Evolutionary conservation across 2,888 invertebrate genomes (phyloP), one percentile per base, ranked within the genome.

Genomic region (Drosophila peninsularis): DNA sequence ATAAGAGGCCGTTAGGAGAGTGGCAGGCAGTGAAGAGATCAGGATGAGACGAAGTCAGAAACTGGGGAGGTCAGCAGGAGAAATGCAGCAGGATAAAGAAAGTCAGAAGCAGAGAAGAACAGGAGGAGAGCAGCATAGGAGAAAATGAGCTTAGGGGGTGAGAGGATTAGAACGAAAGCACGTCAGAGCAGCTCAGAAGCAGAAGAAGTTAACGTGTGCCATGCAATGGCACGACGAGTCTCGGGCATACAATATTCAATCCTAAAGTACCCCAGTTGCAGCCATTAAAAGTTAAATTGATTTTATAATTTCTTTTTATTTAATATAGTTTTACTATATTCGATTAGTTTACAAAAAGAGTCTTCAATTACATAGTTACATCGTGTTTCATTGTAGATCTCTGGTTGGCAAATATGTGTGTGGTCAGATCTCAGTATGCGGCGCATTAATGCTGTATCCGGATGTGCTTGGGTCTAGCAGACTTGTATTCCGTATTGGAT

Each of bases 291-390:
- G 10, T 4, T 5, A 45, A 27, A 44, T 24, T 24, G 5, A 27
- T 27, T n/a, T n/a, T n/a, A 10, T n/a, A 45, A n/a, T 10, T 10
- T 45, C 2, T 45, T 27, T 45, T 27, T n/a, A 27, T 27, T 45
- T n/a, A 5, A 45, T 14, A 45, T 45, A 45, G 45, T 27, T n/a
- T 27, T 24, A 45, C 45, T 45, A 27, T 27, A 45, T n/a, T 27
- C 24, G 7, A 24, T 44, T 4, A 14, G 24, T 9, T 45, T 45
- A 45, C 27, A 45, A 27, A 24, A n/a, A 10, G 24, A n/a, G 10
- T 27, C n/a, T 27, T 42, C 19, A 21, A 21, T 42, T 44, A 44
- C 44, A 44, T 24, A 24, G 24, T 44, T 21, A 21, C 0, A 42
- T 14, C 4, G 21, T 42, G 41, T 19, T 41, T 14, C 21, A 42